phyloP scores from a whole-genome alignment of 2,888 invertebrate species.

The Acrobeloides nanus region DNA sequence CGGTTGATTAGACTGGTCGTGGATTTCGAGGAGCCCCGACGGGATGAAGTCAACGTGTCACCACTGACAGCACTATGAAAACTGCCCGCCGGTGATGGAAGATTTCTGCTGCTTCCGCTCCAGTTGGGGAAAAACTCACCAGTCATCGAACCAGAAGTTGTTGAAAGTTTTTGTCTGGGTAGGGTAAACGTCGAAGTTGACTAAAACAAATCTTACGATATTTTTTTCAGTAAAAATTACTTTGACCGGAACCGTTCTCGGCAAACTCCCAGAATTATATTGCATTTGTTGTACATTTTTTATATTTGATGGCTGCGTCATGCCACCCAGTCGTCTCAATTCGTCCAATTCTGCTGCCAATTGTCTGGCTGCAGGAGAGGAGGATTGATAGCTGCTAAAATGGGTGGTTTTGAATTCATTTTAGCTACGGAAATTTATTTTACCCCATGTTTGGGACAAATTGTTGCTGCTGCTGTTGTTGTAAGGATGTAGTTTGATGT shows the following conservation, averaged over 20 bases:
- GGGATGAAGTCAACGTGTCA: no score
- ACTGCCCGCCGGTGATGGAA: no score
- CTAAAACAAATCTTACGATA: conserved; percentile 31
- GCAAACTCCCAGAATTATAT: conserved; percentile 42
- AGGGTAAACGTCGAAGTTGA: conserved; percentile 38
- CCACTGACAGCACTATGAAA: no score
- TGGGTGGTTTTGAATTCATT: not conserved
- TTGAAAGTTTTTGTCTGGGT: conserved; percentile 35
- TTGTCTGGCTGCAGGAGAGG: conserved; percentile 49
- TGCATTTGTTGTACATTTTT: no score
- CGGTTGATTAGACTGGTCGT: no score
- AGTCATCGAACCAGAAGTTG: conserved; percentile 26
- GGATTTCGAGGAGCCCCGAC: no score
- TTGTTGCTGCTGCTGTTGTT: not conserved
- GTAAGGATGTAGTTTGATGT: conserved; percentile 16
- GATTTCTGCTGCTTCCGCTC: no score
- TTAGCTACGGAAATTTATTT: not conserved
- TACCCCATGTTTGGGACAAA: not conserved
- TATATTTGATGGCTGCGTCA: conserved; percentile 14
- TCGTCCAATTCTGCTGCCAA: conserved; percentile 53
- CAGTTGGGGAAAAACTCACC: no score
- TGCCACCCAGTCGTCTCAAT: conserved; percentile 34
- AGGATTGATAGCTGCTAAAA: conserved; percentile 32
- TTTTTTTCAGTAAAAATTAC: no score
- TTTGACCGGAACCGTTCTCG: conserved; percentile 33